These are phyloP conservation scores for Gyrodactylus bullatarudis DNA, from an alignment of 1,140 invertebrate species.

Conservation along the genomic window DNA sequence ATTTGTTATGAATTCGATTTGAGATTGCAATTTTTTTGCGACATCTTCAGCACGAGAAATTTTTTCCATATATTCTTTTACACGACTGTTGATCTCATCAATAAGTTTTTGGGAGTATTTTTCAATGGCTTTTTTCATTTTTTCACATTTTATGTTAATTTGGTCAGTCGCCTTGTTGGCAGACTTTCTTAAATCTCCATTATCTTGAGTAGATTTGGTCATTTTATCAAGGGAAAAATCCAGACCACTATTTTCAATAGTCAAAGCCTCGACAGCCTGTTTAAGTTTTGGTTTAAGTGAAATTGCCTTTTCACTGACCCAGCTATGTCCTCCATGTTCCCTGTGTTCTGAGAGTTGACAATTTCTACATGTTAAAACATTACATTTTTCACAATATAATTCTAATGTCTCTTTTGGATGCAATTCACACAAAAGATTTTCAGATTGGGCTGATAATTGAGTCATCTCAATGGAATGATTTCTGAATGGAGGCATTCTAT, in stretches of 20 bases:
- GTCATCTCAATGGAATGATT: not conserved
- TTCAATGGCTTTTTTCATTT: not conserved
- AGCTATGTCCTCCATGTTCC: not conserved
- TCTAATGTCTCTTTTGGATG: slow-evolving; percentile 3
- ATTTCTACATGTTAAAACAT: not conserved
- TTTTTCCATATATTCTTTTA: not conserved
- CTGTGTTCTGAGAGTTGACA: not conserved
- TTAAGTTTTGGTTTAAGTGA: not conserved
- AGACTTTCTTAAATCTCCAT: not conserved
- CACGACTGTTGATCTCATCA: not conserved
- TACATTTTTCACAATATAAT: slow-evolving; percentile 3
- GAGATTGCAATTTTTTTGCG: not conserved
- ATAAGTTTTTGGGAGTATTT: not conserved
- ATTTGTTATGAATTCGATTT: not conserved
- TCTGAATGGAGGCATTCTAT: not conserved
- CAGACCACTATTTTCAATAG: not conserved
- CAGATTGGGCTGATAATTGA: not conserved
- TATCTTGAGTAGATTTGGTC: not conserved
- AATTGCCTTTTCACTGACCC: not conserved
- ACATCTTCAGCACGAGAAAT: not conserved
- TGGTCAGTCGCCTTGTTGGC: not conserved
- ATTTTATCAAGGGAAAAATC: not conserved
- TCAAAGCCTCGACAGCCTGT: not conserved
- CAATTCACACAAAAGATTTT: not conserved
- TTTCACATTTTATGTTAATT: not conserved